Evolutionary conservation across 2,888 invertebrate genomes (phyloP).

Genomic region (Tenthredo distinguenda): DNA sequence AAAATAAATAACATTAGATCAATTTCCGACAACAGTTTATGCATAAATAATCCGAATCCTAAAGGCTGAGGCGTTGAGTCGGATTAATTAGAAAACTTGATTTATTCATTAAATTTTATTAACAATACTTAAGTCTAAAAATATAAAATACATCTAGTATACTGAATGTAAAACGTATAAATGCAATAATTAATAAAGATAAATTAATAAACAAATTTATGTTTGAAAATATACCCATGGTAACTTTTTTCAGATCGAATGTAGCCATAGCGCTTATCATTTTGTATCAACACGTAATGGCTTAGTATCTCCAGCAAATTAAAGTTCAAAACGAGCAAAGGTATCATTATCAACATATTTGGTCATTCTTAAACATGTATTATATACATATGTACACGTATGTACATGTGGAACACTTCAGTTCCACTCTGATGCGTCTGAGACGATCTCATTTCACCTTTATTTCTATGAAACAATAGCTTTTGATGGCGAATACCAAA

Average conservation of each 20-base stretch:
- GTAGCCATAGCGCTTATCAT: neutral
- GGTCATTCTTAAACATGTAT: conserved; percentile 9
- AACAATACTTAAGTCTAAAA: conserved; percentile 35
- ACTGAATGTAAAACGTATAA: conserved; percentile 9
- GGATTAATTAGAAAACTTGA: neutral
- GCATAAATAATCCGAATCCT: neutral
- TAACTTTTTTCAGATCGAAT: conserved; percentile 8
- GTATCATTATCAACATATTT: conserved; percentile 21
- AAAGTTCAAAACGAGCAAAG: neutral
- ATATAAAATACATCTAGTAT: conserved; percentile 13
- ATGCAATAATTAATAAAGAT: conserved; percentile 17
- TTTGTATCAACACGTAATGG: neutral
- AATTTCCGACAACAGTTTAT: neutral
- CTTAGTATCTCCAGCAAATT: neutral
- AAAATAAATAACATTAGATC: neutral
- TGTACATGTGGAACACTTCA: neutral
- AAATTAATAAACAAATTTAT: conserved; percentile 6
- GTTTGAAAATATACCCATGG: neutral
- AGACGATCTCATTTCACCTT: neutral
- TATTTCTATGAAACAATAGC: neutral
- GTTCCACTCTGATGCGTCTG: neutral
- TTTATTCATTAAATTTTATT: conserved; percentile 5
- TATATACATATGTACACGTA: neutral
- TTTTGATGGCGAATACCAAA: neutral
- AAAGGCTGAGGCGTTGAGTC: neutral